Evolutionary conservation across 2,888 invertebrate genomes (phyloP).

Genomic region (Euphydryas editha): DNA sequence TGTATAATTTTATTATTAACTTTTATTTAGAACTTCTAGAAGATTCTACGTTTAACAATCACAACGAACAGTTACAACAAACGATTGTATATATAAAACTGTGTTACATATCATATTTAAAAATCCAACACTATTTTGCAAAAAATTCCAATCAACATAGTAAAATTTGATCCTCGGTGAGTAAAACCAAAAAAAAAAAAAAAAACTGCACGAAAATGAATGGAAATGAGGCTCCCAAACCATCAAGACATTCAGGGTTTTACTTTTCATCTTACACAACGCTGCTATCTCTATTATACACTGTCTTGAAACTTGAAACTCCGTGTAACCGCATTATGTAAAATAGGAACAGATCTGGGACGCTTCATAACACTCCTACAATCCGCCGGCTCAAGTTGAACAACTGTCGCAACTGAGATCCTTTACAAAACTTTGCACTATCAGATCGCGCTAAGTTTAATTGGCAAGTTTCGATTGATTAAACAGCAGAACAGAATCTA

Average conservation of each 20-base stretch:
- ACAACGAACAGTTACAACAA: too few relatives aligned
- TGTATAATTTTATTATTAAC: too few relatives aligned
- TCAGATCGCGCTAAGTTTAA: slow-evolving; percentile 34
- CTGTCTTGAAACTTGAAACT: slow-evolving; percentile 27
- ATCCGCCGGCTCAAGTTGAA: slow-evolving; percentile 29
- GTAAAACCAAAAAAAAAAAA: neutral
- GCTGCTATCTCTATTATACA: slow-evolving; percentile 11
- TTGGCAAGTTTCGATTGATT: slow-evolving; percentile 38
- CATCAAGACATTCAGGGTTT: neutral
- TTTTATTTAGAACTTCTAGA: too few relatives aligned
- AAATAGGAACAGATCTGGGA: slow-evolving; percentile 37
- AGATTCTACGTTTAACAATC: too few relatives aligned
- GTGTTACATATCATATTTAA: too few relatives aligned
- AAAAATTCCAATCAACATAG: neutral
- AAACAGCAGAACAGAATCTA: slow-evolving; percentile 13
- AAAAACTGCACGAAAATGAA: neutral
- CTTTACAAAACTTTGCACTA: slow-evolving; percentile 40
- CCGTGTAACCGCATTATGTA: slow-evolving; percentile 34
- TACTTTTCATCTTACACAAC: slow-evolving; percentile 13
- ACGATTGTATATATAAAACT: too few relatives aligned
- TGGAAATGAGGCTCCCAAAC: neutral
- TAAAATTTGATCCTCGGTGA: neutral
- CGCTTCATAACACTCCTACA: slow-evolving; percentile 27
- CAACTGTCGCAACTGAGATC: slow-evolving; percentile 36
- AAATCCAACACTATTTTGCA: neutral